phyloP scores from a whole-genome alignment of 2,888 invertebrate species.

The Diabrotica balteata region DNA sequence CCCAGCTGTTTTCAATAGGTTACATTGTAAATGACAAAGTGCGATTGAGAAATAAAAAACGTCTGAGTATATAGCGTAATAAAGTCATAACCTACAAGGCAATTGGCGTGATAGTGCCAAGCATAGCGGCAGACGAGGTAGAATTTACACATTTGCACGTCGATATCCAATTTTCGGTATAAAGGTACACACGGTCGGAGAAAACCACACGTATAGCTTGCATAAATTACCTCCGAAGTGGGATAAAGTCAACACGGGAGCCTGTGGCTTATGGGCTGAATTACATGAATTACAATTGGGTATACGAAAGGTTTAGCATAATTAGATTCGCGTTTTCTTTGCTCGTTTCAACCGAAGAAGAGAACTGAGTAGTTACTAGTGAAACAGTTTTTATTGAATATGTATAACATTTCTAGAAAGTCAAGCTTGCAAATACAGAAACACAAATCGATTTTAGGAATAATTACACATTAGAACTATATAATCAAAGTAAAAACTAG shows the following conservation, averaged over 20 bases:
- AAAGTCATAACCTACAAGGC: constrained; percentile 41
- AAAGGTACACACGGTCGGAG: constrained; percentile 35
- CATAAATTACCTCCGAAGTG: constrained; percentile 39
- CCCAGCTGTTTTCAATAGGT: too few species aligned
- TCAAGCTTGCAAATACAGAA: too few species aligned
- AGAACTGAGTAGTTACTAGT: constrained; percentile 2
- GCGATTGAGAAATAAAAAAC: constrained; percentile 25
- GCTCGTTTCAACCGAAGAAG: not conserved
- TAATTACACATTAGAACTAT: too few species aligned
- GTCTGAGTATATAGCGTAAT: constrained; percentile 31
- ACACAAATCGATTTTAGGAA: too few species aligned
- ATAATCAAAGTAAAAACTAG: too few species aligned
- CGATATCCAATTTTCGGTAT: constrained; percentile 44
- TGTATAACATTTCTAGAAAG: too few species aligned
- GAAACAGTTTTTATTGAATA: not conserved
- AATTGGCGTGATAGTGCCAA: constrained; percentile 28
- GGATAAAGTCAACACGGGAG: constrained; percentile 31
- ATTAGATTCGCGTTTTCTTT: constrained; percentile 14
- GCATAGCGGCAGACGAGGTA: constrained; percentile 31
- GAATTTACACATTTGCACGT: constrained; percentile 44
- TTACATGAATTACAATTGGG: constrained; percentile 31
- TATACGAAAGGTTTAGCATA: constrained; percentile 22
- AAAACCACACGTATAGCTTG: constrained; percentile 40
- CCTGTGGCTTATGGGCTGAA: constrained; percentile 27
- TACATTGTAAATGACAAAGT: not conserved